Percentiles rank a stretch among this genome's conserved stretches.
These are phyloP conservation scores for Rhagoletis pomonella DNA, from an alignment of 1,140 invertebrate genomes.

Conservation along the genomic window DNA sequence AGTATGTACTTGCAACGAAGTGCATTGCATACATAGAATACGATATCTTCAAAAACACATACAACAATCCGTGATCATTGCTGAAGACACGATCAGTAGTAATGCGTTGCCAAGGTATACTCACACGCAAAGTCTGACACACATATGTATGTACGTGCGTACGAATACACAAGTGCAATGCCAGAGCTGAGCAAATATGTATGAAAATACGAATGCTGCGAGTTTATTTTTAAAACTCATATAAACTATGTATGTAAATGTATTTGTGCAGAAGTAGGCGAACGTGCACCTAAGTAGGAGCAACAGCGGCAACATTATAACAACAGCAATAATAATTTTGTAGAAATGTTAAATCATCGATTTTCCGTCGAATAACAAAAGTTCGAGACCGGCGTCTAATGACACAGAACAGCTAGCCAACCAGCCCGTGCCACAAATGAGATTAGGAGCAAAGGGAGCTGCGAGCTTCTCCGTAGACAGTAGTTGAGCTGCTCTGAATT, in stretches of 20 bases:
- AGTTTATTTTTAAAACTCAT: constrained; percentile 34
- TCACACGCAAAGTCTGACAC: neutral
- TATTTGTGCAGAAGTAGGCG: neutral
- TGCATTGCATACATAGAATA: neutral
- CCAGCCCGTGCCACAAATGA: neutral
- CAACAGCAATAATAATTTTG: neutral
- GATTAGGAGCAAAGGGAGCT: neutral
- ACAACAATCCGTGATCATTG: neutral
- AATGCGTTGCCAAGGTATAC: neutral
- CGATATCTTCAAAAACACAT: neutral
- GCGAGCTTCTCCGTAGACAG: too few species aligned
- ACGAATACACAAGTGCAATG: neutral
- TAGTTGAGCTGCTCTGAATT: too few species aligned
- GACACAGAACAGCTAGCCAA: neutral
- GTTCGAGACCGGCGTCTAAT: neutral
- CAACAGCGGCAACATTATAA: neutral
- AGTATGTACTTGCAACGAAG: neutral
- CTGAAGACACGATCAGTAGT: constrained; percentile 14
- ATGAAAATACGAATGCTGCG: neutral
- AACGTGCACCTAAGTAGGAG: neutral
- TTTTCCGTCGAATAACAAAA: neutral
- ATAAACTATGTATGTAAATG: neutral
- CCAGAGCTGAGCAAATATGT: neutral
- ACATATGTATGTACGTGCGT: neutral
- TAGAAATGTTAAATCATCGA: neutral